phyloP scores from a whole-genome alignment of 1,140 invertebrate genomes.

The Asobara japonica region DNA sequence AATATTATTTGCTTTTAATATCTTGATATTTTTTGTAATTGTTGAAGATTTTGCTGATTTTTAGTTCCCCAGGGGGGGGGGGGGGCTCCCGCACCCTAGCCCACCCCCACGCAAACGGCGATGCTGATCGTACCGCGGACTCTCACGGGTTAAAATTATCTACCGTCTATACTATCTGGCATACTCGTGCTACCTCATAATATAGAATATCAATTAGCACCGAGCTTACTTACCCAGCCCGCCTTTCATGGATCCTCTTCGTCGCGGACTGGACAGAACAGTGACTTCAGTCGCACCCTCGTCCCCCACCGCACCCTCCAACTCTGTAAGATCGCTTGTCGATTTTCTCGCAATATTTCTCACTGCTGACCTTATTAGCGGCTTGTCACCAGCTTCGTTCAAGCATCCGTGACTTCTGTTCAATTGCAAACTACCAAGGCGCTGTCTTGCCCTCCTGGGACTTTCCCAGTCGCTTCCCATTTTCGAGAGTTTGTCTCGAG shows the following conservation, averaged over 20 bases:
- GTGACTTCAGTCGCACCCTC: constrained; percentile 69
- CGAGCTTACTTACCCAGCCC: constrained; percentile 63
- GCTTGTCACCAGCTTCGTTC: constrained; percentile 37
- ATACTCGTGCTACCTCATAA: no score
- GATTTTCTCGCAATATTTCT: constrained; percentile 68
- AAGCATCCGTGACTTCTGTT: constrained; percentile 57
- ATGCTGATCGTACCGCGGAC: no score
- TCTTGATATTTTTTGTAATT: no score
- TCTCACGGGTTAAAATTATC: no score
- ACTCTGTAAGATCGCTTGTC: constrained; percentile 78
- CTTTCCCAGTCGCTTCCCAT: constrained; percentile 29
- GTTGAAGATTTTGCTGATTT: no score
- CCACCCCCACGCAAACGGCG: no score
- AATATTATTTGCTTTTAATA: no score
- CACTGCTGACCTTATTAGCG: constrained; percentile 28
- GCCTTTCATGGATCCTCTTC: constrained; percentile 72
- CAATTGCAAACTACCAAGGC: constrained; percentile 41
- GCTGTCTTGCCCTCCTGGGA: constrained; percentile 31
- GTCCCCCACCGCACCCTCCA: constrained; percentile 60
- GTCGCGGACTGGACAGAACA: constrained; percentile 70
- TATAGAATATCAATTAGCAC: background rate
- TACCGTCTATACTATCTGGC: no score
- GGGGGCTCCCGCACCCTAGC: no score
- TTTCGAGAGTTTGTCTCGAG: constrained; percentile 3
- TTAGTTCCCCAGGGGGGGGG: no score